Evolutionary conservation across 1,140 invertebrate species (phyloP), one percentile per base, ranked within the genome.

Genomic region (Caenorhabditis remanei): DNA sequence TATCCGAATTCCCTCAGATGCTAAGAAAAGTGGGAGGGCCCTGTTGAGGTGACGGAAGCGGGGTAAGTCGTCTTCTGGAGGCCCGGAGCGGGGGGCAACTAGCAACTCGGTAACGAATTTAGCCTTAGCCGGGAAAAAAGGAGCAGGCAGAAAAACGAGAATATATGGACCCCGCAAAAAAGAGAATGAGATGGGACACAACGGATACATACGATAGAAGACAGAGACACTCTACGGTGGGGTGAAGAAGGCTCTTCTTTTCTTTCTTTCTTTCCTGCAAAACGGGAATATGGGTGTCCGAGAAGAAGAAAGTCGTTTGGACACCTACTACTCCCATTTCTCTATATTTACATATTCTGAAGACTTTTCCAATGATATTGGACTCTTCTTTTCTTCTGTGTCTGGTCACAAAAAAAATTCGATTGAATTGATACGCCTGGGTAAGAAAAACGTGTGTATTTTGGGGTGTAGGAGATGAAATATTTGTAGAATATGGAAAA

Each of bases 31-130:
- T 32, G 61, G 61, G 24, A n/a, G 11, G 61, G 61, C 8, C n/a
- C 19, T 58, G 56, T 43, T 75, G 71, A 41, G 21, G 71, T 79
- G 13, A n/a, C 8, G 46, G 11, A 50, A n/a, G n/a, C 46, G 41
- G 14, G 14, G 24, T 41, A 13, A 40, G 9, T n/a, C 63, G 50
- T 53, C 50, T 53, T 53, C 50, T 53, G 50, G 50, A 53, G 58
- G 8, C 58, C 14, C 14, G 65, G 19, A n/a, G 41, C 5, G 43
- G 41, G 65, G 14, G 43, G 71, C 71, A 79, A 79, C 71, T 79
- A 79, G 71, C 71, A 79, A 79, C 71, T 79, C 71, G 71, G 71
- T 79, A 79, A 79, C 71, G 71, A 79, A 79, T 50, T 79, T 79
- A 79, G 71, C 71, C 71, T 24, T 79, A 79, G 71, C 46, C 46